Conservation (phyloP, 2,888 invertebrate genomes). For the Noctua janthe region DNA sequence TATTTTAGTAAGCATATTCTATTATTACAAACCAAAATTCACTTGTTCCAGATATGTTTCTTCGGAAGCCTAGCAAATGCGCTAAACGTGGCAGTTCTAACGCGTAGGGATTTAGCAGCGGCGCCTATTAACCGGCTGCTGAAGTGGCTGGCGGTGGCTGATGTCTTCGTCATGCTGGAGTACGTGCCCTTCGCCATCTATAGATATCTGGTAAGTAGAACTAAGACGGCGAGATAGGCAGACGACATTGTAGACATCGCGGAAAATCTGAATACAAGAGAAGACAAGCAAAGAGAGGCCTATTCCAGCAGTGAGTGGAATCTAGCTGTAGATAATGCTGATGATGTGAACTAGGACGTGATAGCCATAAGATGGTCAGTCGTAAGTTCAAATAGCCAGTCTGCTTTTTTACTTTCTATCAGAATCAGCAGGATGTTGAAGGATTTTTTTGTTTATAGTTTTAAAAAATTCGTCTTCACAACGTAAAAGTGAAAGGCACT, state of each 20-base stretch:
- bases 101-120: constrained; percentile 94
- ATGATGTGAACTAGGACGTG: neutral
- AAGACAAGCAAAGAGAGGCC: neutral
- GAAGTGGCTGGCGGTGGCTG: constrained; percentile 96
- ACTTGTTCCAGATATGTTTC: constrained; percentile 92
- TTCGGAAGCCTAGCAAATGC: constrained; percentile 97
- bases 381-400: neutral
- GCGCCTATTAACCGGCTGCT: constrained; percentile 97
- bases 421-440: neutral
- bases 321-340: neutral
- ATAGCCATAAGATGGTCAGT: neutral
- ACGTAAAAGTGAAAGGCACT: neutral
- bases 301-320: neutral
- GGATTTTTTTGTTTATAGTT: neutral
- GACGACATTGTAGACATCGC: neutral
- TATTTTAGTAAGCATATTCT: neutral
- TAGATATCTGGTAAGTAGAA: constrained; percentile 82
- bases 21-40: neutral
- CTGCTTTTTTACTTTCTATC: neutral
- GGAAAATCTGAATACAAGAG: neutral
- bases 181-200: constrained; percentile 88
- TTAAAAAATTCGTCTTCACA: neutral
- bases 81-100: constrained; percentile 96
- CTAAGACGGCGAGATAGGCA: neutral
- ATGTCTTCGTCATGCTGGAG: constrained; percentile 97